Evolutionary conservation across 92 coral and sea anemone genomes (phyloP), one percentile per base, ranked within the genome.

Genomic region (Heliopora coerulea): DNA sequence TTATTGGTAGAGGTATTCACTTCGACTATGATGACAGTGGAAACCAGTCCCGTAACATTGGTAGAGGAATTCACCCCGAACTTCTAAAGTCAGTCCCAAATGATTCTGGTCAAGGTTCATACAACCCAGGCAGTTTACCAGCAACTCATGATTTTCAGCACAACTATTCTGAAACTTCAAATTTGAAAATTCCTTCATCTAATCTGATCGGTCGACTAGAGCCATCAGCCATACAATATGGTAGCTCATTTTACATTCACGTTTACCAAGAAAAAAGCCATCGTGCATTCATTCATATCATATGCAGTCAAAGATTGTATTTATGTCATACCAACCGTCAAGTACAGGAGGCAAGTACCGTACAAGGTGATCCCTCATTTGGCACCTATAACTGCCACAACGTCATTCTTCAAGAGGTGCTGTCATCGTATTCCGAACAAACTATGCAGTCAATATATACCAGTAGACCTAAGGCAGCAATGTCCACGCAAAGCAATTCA

Each of bases 1-100:
- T 56, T 66, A 41, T 66, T 18, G 73, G 73, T 17, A 66, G 72
- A 64, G 72, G 72, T 1, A 37, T 64, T 35, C 72, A 64, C n/a
- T n/a, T n/a, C 23, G 6, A 64, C 25, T 24, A 13, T 27, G 23
- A 32, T 64, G 72, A 44, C 15, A 54, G 35, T 42, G 57, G 21
- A 66, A 44, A 27, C 8, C 57, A 41, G 26, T 42, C 39, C 50
- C 14, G 56, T 4, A 41, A 56, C 19, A 46, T 66, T 14, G 37
- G 49, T 19, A 66, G 32, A 8, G 73, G 73, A 14, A 50, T 26
- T 10, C 63, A 66, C 9, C 14, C 73, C 44, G 57, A 41, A 46
- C 35, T 0, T 8, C 9, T 17, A 15, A 46, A 8, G n/a, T 3
- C 52, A 46, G 52, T 15, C 10, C 14, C n/a, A 15, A 46, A 46